These are phyloP conservation scores for Euwallacea fornicatus DNA, from an alignment of 1,140 invertebrate species.

Conservation along the genomic window DNA sequence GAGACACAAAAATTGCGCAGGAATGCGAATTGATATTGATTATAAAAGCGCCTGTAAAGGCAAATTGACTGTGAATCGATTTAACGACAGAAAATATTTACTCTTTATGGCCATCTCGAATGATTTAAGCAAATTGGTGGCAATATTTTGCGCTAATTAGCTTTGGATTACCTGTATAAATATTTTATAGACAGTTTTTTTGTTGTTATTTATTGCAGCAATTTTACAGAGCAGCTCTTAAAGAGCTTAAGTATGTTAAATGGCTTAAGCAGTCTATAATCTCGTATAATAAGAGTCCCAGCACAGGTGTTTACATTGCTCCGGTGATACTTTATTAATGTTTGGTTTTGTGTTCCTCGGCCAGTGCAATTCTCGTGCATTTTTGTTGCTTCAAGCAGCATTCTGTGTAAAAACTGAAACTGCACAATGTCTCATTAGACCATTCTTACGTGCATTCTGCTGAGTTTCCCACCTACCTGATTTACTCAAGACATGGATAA, in stretches of 20 bases:
- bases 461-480: no score
- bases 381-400: no score
- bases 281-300: conserved; percentile 31
- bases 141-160: conserved; percentile 35
- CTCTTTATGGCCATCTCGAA: conserved; percentile 8
- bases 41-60: background rate
- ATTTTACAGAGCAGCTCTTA: conserved; percentile 27
- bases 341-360: conserved; percentile 23
- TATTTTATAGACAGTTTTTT: conserved; percentile 37
- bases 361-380: background rate
- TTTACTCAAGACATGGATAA: no score
- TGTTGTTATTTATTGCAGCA: conserved; percentile 30
- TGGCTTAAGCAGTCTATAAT: conserved; percentile 36
- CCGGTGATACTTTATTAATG: conserved; percentile 32
- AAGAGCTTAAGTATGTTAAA: conserved; percentile 38
- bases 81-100: conserved; percentile 6
- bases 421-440: no score
- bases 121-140: conserved; percentile 31
- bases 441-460: no score
- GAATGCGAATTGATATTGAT: no score
- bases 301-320: conserved; percentile 38
- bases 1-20: no score
- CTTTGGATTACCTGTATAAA: conserved; percentile 37
- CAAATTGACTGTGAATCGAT: conserved; percentile 11
- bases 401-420: no score